phyloP scores from a whole-genome alignment of 1,140 invertebrate species.

The Choristoneura fumiferana region DNA sequence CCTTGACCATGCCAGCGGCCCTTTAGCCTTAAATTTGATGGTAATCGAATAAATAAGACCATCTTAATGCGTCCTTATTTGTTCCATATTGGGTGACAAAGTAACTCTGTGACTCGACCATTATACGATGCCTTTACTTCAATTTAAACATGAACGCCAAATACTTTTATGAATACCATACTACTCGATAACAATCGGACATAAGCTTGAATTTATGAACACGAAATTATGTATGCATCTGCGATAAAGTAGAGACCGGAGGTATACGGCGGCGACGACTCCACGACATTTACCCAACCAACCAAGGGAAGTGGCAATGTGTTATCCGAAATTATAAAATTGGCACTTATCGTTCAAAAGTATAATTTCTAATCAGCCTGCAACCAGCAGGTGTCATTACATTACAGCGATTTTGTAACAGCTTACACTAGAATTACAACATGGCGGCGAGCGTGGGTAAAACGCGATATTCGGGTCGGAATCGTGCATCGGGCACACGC shows the following conservation, averaged over 20 bases:
- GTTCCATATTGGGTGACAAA: no score
- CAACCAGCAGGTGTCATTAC: constrained; percentile 27
- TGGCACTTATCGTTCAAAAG: neutral
- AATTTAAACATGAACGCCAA: no score
- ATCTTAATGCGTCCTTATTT: no score
- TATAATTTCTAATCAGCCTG: constrained; percentile 32
- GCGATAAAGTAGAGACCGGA: neutral
- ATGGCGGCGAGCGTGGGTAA: constrained; percentile 23
- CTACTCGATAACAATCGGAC: no score
- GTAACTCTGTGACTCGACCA: no score
- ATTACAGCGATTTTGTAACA: constrained; percentile 40
- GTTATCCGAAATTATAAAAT: neutral
- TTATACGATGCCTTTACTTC: no score
- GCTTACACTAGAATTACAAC: constrained; percentile 31
- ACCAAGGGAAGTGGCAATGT: neutral
- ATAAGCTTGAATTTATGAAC: no score
- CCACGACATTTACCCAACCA: neutral
- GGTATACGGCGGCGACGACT: neutral
- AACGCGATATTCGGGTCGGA: constrained; percentile 33
- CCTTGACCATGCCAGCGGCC: no score
- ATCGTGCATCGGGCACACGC: constrained; percentile 32
- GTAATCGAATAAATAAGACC: no score
- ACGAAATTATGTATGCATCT: neutral
- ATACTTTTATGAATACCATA: no score
- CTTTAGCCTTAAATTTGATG: no score